Evolutionary conservation across 2,113 vertebrate genomes (phyloP), one percentile per base, ranked within the genome.

Genomic region (Dasypus novemcinctus): DNA sequence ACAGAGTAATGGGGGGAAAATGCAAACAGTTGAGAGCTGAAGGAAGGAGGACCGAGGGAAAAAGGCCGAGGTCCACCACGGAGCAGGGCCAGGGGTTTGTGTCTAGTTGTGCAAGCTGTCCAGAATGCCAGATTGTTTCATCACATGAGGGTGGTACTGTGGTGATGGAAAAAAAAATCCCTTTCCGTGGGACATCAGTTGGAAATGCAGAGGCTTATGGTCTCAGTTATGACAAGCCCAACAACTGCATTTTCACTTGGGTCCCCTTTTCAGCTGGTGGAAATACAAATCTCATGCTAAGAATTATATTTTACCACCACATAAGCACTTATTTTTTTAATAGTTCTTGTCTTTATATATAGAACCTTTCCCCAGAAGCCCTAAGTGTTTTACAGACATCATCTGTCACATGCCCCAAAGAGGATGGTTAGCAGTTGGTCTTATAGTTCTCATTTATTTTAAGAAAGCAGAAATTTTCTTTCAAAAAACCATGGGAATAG

Each of bases 391-490:
- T 85, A 43, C 90, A 87, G 90, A 86, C 81, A 90, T 57, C 93
- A 79, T 93, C 82, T 90, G 43, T 91, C 90, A 92, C 54, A 64
- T 36, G 63, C 21, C 68, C 76, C 83, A 12, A 46, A 91, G 95
- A 95, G 61, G 15, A 3, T 38, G 64, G 80, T 76, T 74, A 84
- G 83, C 52, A 72, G 63, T 95, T 52, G 29, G 12, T 86, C 81
- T 78, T 92, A 87, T 8, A 92, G 43, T 38, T 57, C 61, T 97
- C 90, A 49, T 92, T 97, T 94, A 95, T 95, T 96, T 97, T 96
- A 93, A 95, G 96, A 96, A 95, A 94, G 72, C 25, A 95, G 68
- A 96, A 96, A 96, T 80, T 92, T 91, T 61, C 95, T 93, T 95
- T 95, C 87, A 92, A 57, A 86, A 96, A 97, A 92, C 36, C 36